Conservation (phyloP, 2,113 vertebrate species). For the Phylloscopus whistleri region DNA sequence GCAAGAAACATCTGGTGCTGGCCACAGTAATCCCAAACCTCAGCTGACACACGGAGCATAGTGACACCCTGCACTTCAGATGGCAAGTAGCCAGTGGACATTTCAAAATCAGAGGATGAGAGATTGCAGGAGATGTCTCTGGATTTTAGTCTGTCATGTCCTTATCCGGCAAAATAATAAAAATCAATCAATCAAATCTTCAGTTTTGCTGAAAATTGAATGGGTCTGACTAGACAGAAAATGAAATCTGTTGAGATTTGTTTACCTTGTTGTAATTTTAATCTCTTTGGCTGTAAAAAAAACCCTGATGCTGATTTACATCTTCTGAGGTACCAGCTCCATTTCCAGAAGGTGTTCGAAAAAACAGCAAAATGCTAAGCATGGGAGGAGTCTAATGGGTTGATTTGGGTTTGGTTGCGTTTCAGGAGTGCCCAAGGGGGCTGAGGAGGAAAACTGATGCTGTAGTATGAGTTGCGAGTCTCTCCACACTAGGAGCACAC, state of each 20-base stretch:
- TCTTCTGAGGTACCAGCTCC: not conserved
- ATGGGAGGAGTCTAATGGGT: not conserved
- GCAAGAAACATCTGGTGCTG: conserved; percentile 39
- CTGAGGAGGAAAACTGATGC: not conserved
- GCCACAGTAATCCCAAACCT: not conserved
- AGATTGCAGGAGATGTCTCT: not conserved
- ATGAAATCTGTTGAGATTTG: not conserved
- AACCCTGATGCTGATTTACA: not conserved
- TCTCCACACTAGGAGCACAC: not conserved
- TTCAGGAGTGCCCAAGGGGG: not conserved
- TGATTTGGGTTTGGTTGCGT: not conserved
- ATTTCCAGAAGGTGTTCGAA: not conserved
- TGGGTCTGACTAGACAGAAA: not conserved
- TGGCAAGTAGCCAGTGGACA: not conserved
- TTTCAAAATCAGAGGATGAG: not conserved
- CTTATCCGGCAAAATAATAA: not conserved
- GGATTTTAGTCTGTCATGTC: not conserved
- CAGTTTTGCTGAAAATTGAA: not conserved
- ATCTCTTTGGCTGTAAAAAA: not conserved
- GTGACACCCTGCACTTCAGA: not conserved
- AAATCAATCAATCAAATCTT: not conserved
- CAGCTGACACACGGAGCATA: not conserved
- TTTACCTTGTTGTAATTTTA: not conserved
- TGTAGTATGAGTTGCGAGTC: not conserved
- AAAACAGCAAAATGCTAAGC: not conserved